Conservation (phyloP, 2,797 vertebrate genomes). For the Salmo trutta region DNA sequence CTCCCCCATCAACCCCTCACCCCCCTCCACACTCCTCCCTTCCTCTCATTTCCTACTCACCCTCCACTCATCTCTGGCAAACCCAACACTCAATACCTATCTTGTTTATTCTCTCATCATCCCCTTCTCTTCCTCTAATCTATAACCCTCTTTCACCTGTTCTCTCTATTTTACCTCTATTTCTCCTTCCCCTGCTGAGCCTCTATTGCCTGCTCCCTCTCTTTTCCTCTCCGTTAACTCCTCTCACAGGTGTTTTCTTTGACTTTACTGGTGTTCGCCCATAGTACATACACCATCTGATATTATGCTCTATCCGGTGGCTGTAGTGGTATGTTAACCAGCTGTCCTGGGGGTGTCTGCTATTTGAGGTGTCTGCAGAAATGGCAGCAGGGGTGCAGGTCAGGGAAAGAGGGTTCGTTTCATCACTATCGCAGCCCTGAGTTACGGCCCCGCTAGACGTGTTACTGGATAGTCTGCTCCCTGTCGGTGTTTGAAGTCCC, state of each 20-base stretch:
- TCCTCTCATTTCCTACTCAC: background rate
- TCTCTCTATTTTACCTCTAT: background rate
- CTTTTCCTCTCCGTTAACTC: background rate
- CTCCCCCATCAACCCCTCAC: background rate
- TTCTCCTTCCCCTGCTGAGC: background rate
- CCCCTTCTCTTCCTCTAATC: background rate
- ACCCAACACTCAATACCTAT: background rate
- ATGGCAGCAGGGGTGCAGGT: slow-evolving; percentile 27
- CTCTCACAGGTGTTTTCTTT: background rate
- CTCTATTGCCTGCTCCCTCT: background rate
- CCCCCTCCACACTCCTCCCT: background rate
- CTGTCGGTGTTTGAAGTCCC: slow-evolving; percentile 19
- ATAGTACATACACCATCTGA: background rate
- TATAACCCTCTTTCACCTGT: background rate
- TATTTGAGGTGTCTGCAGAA: slow-evolving; percentile 12
- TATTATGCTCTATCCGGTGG: background rate
- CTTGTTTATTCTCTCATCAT: background rate
- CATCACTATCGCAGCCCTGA: slow-evolving; percentile 22
- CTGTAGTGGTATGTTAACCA: background rate
- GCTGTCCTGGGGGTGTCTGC: background rate
- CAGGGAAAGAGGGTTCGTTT: slow-evolving; percentile 24
- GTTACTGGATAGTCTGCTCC: slow-evolving; percentile 22
- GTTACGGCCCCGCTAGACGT: slow-evolving; percentile 3
- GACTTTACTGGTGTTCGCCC: background rate
- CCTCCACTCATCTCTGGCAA: background rate